A percentile compares a stretch with the other conserved stretches of the same genome.
Evolutionary conservation across 2,888 invertebrate genomes (phyloP).

Genomic region (Coelopa pilipes): DNA sequence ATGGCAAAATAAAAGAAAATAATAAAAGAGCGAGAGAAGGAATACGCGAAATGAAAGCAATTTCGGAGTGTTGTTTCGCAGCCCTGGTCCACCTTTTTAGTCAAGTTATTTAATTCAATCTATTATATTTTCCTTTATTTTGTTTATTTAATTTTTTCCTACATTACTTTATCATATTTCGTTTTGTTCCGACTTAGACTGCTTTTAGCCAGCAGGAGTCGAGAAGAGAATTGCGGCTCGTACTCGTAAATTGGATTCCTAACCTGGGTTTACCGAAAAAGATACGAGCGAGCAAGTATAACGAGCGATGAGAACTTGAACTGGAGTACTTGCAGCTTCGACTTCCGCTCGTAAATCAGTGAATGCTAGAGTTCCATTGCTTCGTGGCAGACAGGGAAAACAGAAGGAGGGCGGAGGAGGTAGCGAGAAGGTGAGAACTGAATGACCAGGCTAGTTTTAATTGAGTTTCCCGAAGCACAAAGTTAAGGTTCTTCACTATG

Average conservation of each 20-base stretch:
- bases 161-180: slow-evolving; percentile 1
- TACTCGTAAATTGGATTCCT: slow-evolving; percentile 30
- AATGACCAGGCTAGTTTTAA: slow-evolving; percentile 15
- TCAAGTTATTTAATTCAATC: too few species aligned
- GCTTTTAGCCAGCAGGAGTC: neutral
- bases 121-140: slow-evolving; percentile 15
- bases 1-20: neutral
- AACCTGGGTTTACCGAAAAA: slow-evolving; percentile 24
- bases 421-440: neutral
- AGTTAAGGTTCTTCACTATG: slow-evolving; percentile 11
- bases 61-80: slow-evolving; percentile 2
- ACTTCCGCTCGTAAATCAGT: slow-evolving; percentile 23
- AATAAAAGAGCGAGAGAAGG: neutral
- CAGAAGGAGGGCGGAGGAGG: neutral
- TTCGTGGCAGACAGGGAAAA: neutral
- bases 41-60: slow-evolving; percentile 18
- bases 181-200: neutral
- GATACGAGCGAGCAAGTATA: slow-evolving; percentile 25
- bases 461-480: slow-evolving; percentile 19
- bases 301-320: slow-evolving; percentile 28
- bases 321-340: slow-evolving; percentile 19
- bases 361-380: slow-evolving; percentile 25
- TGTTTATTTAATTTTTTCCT: neutral
- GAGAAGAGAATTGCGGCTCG: slow-evolving; percentile 8
- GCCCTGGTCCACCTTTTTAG: too few species aligned